A percentile compares a stretch with the other conserved stretches of the same genome.
These are phyloP conservation scores for Tachina lurida DNA, from an alignment of 2,888 invertebrate genomes.

Conservation along the genomic window DNA sequence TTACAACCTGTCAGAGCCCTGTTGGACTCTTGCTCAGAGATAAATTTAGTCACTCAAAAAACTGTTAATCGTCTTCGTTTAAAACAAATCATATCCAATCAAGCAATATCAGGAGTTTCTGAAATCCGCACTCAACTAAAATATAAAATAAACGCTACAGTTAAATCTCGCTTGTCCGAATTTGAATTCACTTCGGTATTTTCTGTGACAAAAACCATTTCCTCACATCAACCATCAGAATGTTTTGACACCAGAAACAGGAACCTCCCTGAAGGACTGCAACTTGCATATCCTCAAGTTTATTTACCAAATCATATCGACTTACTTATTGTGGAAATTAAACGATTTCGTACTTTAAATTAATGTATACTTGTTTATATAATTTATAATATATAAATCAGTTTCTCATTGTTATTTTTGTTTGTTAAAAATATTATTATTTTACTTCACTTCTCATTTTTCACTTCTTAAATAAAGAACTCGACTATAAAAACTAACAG, in stretches of 20 bases:
- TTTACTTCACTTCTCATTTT: too few relatives aligned
- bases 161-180: conserved; percentile 10
- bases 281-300: conserved; percentile 52
- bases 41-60: conserved; percentile 47
- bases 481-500: too few relatives aligned
- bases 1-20: conserved; percentile 49
- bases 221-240: conserved; percentile 41
- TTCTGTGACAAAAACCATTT: conserved; percentile 58
- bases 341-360: too few relatives aligned
- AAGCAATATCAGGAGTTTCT: conserved; percentile 32
- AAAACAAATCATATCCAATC: not conserved
- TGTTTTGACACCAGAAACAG: conserved; percentile 19
- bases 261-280: conserved; percentile 34
- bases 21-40: conserved; percentile 47
- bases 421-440: too few relatives aligned
- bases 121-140: conserved; percentile 32
- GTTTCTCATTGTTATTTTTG: too few relatives aligned
- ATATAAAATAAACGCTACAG: conserved; percentile 9
- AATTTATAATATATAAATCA: too few relatives aligned
- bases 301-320: conserved; percentile 54
- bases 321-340: conserved; percentile 29
- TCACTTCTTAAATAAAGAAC: too few relatives aligned
- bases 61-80: conserved; percentile 31
- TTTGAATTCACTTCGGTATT: conserved; percentile 52
- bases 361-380: too few relatives aligned